Evolutionary conservation across 2,888 invertebrate genomes (phyloP).

Genomic region (Molorchus minor): DNA sequence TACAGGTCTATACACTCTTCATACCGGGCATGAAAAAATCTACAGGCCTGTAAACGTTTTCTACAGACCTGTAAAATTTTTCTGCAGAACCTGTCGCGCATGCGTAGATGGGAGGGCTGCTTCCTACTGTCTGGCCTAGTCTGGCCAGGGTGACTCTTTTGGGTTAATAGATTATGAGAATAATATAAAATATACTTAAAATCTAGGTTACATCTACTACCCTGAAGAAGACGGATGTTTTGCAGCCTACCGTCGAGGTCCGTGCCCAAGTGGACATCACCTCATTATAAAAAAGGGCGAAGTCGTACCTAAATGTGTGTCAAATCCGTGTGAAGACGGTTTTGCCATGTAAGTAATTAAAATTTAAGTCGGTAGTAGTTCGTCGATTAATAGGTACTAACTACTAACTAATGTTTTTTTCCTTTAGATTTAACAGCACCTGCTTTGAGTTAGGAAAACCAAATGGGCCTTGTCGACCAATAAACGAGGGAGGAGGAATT

Average conservation of each 20-base stretch:
- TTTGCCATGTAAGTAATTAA: conserved; percentile 61
- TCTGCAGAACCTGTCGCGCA: no score
- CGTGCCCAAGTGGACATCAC: conserved; percentile 68
- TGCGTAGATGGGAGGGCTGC: no score
- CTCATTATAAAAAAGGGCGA: conserved; percentile 66
- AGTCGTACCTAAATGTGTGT: conserved; percentile 68
- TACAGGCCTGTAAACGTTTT: no score
- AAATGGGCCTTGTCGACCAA: conserved; percentile 62
- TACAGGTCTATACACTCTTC: background rate
- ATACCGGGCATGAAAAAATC: no score
- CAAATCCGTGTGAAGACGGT: conserved; percentile 72
- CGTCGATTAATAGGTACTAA: no score
- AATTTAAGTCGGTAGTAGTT: no score
- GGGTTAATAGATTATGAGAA: no score
- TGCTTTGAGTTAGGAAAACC: conserved; percentile 63
- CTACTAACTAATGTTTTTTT: no score
- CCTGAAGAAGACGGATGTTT: conserved; percentile 70
- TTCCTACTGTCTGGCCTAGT: no score
- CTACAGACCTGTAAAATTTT: no score
- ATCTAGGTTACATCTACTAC: conserved; percentile 70
- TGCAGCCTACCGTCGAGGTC: conserved; percentile 72
- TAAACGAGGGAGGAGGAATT: conserved; percentile 60
- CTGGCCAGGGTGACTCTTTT: no score
- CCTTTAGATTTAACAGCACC: conserved; percentile 59
- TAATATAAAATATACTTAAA: no score